Evolutionary conservation across 2,888 invertebrate genomes (phyloP), one percentile per base, ranked within the genome.

Genomic region (Idaea biselata): DNA sequence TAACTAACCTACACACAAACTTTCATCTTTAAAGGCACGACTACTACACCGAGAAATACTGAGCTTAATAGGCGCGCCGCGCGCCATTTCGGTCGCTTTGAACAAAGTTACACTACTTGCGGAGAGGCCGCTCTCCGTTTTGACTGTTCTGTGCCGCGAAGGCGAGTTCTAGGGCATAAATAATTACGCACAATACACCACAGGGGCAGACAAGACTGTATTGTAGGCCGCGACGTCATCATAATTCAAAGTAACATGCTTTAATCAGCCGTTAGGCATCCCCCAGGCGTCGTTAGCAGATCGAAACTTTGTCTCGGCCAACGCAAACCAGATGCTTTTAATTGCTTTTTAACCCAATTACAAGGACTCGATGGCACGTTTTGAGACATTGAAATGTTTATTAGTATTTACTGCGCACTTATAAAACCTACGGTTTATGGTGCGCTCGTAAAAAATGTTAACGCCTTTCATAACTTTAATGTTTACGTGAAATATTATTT

Each of bases 301-400:
- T 77, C 76, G 71, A 68, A 74, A 77, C 75, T 76, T 73, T 71
- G 72, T 69, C 66, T 65, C 72, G 65, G 44, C 68, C 65, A 73
- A 81, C 77, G 78, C 72, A 78, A 78, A 78, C 82, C 84, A 84
- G 84, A 82, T 83, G 83, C 67, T 80, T 80, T 80, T 82, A 83
- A 84, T 81, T 78, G 81, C 78, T 80, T 83, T 83, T 79, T 81
- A 82, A 83, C 80, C 74, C 75, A 78, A 82, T 82, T 83, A 80
- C 62, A 18, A 17, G 25, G 63, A 68, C 64, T 68, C 65, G 64
- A 64, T 65, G 69, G 67, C 67, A 69, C 68, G 62, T 69, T 69
- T 66, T 62, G 67, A 70, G 71, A 70, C 72, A 73, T 70, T 73
- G 70, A 71, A 75, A 70, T 73, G 72, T 72, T 75, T 72, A 69